Percentiles rank a stretch among this genome's conserved stretches.
Evolutionary conservation across 2,113 vertebrate species (phyloP).

Genomic region (Chamaea fasciata): DNA sequence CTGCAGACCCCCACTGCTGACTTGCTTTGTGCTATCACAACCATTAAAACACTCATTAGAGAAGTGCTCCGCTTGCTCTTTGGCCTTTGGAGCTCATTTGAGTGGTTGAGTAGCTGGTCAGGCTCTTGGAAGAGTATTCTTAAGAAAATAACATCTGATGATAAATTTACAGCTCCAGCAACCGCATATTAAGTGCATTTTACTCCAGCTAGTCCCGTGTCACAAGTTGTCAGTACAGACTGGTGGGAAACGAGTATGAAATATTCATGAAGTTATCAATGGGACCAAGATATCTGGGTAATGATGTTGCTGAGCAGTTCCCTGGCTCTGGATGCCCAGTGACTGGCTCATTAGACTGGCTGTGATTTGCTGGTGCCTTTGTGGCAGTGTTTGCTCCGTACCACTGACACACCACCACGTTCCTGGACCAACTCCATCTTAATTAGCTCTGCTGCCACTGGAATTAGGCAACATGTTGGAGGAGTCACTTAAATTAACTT

Average conservation of each 20-base stretch:
- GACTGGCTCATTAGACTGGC: background rate
- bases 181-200: background rate
- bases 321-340: background rate
- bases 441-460: conserved; percentile 51
- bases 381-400: background rate
- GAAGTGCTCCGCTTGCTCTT: background rate
- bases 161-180: conserved; percentile 16
- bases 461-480: conserved; percentile 19
- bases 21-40: background rate
- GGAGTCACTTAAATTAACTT: conserved; percentile 58
- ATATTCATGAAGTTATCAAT: conserved; percentile 54
- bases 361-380: background rate
- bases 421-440: conserved; percentile 50
- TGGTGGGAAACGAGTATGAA: conserved; percentile 25
- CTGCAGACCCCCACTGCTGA: background rate
- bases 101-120: background rate
- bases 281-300: conserved; percentile 12
- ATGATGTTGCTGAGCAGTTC: conserved; percentile 49
- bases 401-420: background rate
- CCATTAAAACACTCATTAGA: conserved; percentile 34
- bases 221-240: conserved; percentile 5
- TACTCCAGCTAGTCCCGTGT: background rate
- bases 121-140: background rate
- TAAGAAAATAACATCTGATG: background rate
- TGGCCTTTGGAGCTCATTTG: background rate